Evolutionary conservation across 2,888 invertebrate genomes (phyloP).

Genomic region (Gari tellinella): DNA sequence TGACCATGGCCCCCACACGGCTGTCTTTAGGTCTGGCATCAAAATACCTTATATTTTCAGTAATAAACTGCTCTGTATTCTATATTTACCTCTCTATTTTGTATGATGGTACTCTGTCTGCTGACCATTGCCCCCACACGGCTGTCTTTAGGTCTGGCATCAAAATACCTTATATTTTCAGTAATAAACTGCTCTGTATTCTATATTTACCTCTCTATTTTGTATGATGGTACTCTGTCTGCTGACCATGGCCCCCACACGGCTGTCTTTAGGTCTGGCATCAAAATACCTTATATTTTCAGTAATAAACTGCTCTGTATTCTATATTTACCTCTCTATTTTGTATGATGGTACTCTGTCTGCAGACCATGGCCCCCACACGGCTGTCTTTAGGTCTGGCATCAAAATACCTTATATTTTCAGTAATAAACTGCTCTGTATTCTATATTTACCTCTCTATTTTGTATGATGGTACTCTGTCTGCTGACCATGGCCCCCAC

Average conservation of each 20-base stretch:
- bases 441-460: constrained; percentile 88
- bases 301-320: too few species aligned
- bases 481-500: constrained; percentile 92
- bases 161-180: constrained; percentile 95
- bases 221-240: constrained; percentile 89
- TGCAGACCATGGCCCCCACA: constrained; percentile 93
- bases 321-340: constrained; percentile 89
- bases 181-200: too few species aligned
- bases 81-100: constrained; percentile 89
- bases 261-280: constrained; percentile 92
- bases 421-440: too few species aligned
- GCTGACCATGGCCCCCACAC: constrained; percentile 94
- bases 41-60: constrained; percentile 95
- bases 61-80: too few species aligned
- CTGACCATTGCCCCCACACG: constrained; percentile 95
- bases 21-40: constrained; percentile 92
- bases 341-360: constrained; percentile 89
- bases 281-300: constrained; percentile 95
- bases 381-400: constrained; percentile 94
- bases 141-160: constrained; percentile 92
- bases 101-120: constrained; percentile 89
- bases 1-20: constrained; percentile 95
- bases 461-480: constrained; percentile 89
- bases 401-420: constrained; percentile 94
- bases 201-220: constrained; percentile 89